These are phyloP conservation scores for Drosophila funebris DNA, from an alignment of 1,140 invertebrate genomes.

Conservation along the genomic window DNA sequence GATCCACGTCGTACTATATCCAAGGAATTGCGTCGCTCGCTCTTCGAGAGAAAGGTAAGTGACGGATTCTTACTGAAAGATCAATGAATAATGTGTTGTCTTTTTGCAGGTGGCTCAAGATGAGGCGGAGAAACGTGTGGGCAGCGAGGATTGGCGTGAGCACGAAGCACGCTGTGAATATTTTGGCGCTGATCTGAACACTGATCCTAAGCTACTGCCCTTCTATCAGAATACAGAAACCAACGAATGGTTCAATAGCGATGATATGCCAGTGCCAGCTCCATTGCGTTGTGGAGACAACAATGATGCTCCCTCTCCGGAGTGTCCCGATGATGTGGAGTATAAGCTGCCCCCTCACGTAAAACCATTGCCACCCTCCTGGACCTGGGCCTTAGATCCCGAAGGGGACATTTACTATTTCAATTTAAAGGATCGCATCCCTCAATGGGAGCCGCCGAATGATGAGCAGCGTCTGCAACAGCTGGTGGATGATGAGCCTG, in stretches of 20 bases:
- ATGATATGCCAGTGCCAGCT: conserved; percentile 80
- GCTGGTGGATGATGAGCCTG: conserved; percentile 51
- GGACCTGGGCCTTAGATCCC: conserved; percentile 92
- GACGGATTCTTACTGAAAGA: neutral
- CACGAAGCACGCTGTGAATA: conserved; percentile 87
- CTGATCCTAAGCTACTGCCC: conserved; percentile 86
- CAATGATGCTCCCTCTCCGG: conserved; percentile 52
- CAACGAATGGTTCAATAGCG: conserved; percentile 86
- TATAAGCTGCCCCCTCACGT: conserved; percentile 85
- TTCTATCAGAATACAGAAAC: conserved; percentile 86
- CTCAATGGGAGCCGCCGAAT: conserved; percentile 94
- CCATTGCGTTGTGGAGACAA: conserved; percentile 72
- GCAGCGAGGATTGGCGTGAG: conserved; percentile 87
- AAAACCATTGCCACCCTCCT: conserved; percentile 89
- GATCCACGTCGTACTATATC: conserved; percentile 39
- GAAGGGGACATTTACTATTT: conserved; percentile 96
- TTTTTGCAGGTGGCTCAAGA: conserved; percentile 87
- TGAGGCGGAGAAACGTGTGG: conserved; percentile 86
- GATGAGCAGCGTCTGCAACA: conserved; percentile 62
- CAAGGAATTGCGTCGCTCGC: conserved; percentile 85
- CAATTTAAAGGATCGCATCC: conserved; percentile 91
- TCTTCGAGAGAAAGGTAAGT: conserved; percentile 88
- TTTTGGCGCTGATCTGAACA: conserved; percentile 86
- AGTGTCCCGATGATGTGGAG: conserved; percentile 53
- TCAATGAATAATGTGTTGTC: neutral